Evolutionary conservation across 1,140 invertebrate species (phyloP), one percentile per base, ranked within the genome.

Genomic region (Thalassaphorura encarpata): DNA sequence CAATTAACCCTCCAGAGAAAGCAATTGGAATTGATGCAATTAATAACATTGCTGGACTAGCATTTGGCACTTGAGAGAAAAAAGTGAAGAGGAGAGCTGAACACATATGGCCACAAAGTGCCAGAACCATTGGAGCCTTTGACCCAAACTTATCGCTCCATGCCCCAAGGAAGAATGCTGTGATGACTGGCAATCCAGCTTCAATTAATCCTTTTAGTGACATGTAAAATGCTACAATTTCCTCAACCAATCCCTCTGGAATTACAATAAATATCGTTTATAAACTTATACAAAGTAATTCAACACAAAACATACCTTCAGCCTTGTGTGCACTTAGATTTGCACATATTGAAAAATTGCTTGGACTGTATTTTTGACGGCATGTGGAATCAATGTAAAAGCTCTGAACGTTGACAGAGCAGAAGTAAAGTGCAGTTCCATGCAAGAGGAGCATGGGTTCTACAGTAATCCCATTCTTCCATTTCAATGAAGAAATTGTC

Each of bases 1-100:
- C n/a, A 33, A 50, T 39, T 3, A 46, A 4, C 4, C 55, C 55
- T 4, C 55, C 55, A 6, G 36, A 41, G 18, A 57, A 39, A 13
- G 55, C 55, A 33, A 57, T 36, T n/a, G 55, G 55, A 31, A 57
- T 31, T 1, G 55, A 57, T 1, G 36, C 26, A 6, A 41, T 29
- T 2, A 57, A 41, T 11, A 47, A 11, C n/a, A 50, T 29, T 1
- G 4, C 27, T 3, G 55, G 55, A 19, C 36, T 16, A 2, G 45
- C 8, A 2, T 48, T 48, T 4, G 39, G 15, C n/a, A n/a, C n/a
- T 16, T 33, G 23, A 21, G 40, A 57, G 28, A 43, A 49, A 13
- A 46, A 4, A 18, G 29, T 18, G 43, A 42, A 28, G 15, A 52
- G 2, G 23, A 56, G 3, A 3, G 49, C 19, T 6, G 48, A 52